These are phyloP conservation scores for Epinephelus moara DNA, from an alignment of 2,113 vertebrate genomes.

Conservation along the genomic window DNA sequence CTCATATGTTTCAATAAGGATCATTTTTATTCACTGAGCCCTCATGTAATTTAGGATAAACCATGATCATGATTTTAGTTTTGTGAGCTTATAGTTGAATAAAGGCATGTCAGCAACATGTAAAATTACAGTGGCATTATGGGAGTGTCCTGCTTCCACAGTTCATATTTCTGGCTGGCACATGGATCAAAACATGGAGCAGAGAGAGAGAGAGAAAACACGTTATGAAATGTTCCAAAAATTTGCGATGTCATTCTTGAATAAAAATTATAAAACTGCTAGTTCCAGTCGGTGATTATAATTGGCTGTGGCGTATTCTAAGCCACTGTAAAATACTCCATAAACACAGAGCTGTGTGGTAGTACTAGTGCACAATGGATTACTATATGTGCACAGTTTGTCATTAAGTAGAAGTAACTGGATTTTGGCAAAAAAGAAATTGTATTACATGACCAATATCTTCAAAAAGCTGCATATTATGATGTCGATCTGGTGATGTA, in stretches of 20 bases:
- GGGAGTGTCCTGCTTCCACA: neutral
- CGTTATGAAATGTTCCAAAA: neutral
- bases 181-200: neutral
- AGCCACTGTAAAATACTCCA: neutral
- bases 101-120: neutral
- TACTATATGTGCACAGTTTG: neutral
- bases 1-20: neutral
- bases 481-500: neutral
- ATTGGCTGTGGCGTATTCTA: too few relatives aligned
- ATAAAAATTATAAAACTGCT: too few relatives aligned
- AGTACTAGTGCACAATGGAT: neutral
- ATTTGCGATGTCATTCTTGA: neutral
- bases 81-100: constrained; percentile 12
- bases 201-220: neutral
- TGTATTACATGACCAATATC: neutral
- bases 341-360: too few relatives aligned
- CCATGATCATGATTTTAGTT: neutral
- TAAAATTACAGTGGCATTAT: neutral
- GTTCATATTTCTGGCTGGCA: neutral
- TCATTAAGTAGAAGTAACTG: neutral
- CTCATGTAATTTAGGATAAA: constrained; percentile 19
- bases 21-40: neutral
- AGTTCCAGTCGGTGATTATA: too few relatives aligned
- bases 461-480: neutral
- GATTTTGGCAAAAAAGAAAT: neutral